A percentile compares a stretch with the other conserved stretches of the same genome.
Evolutionary conservation across 2,888 invertebrate species (phyloP).

Genomic region (Lagria hirta): DNA sequence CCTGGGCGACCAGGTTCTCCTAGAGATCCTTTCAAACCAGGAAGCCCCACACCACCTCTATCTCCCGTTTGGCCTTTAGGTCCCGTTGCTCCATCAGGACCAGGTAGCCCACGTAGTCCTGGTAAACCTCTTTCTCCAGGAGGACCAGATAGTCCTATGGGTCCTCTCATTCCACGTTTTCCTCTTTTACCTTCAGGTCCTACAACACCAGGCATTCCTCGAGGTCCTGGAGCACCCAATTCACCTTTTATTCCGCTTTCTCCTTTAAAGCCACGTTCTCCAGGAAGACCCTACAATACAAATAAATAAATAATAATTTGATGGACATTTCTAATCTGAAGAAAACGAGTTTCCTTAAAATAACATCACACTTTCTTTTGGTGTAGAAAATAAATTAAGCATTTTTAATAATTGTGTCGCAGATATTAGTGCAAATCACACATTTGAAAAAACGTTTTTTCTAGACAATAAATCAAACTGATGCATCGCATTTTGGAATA

Average conservation of each 20-base stretch:
- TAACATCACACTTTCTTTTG: too few species aligned
- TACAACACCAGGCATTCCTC: slow-evolving; percentile 72
- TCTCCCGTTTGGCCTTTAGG: slow-evolving; percentile 76
- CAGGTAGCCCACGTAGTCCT: slow-evolving; percentile 70
- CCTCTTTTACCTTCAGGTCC: slow-evolving; percentile 83
- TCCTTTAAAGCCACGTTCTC: slow-evolving; percentile 80
- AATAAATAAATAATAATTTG: slow-evolving; percentile 9
- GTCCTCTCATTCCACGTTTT: slow-evolving; percentile 76
- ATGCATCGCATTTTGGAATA: too few species aligned
- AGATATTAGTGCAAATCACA: too few species aligned
- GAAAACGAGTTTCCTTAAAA: too few species aligned
- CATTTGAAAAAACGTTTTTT: too few species aligned
- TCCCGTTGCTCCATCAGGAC: slow-evolving; percentile 75
- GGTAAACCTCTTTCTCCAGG: slow-evolving; percentile 71
- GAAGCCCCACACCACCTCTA: slow-evolving; percentile 66
- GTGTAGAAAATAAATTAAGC: too few species aligned
- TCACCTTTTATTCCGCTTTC: slow-evolving; percentile 78
- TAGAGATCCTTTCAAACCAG: slow-evolving; percentile 63
- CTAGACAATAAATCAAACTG: too few species aligned
- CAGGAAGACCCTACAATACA: slow-evolving; percentile 73
- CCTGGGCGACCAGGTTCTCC: slow-evolving; percentile 64
- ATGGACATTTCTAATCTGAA: not conserved
- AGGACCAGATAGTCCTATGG: slow-evolving; percentile 70
- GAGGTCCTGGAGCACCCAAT: slow-evolving; percentile 68
- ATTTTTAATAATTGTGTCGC: too few species aligned